Percentiles rank a stretch among this genome's conserved stretches.
These are phyloP conservation scores for Sebastes dallii DNA, from an alignment of 2,797 vertebrate genomes.

Conservation along the genomic window DNA sequence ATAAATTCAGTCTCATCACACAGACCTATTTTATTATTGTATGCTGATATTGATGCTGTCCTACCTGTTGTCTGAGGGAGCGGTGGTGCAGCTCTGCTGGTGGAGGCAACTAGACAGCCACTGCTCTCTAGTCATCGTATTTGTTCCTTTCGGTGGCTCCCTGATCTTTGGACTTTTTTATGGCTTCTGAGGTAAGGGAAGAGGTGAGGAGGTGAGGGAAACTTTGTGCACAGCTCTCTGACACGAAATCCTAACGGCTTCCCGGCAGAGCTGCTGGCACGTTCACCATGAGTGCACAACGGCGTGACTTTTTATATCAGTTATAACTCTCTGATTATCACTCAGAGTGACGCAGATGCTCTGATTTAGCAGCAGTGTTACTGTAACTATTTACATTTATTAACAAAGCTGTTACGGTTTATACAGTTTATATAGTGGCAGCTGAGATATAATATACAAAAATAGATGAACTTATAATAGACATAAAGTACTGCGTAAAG, in stretches of 20 bases:
- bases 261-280: neutral
- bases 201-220: neutral
- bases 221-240: neutral
- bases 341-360: neutral
- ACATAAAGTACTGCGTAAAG: neutral
- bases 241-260: neutral
- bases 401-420: neutral
- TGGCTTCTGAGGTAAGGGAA: neutral
- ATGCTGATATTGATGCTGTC: neutral
- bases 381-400: neutral
- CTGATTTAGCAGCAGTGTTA: neutral
- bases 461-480: neutral
- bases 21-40: neutral
- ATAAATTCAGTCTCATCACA: neutral
- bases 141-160: conserved; percentile 14
- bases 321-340: neutral
- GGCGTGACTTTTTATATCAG: neutral
- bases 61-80: conserved; percentile 21
- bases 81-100: conserved; percentile 22
- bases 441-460: neutral
- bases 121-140: neutral
- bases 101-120: conserved; percentile 40
- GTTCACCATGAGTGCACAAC: neutral
- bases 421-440: neutral
- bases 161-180: conserved; percentile 75